Percentiles rank a stretch among this genome's conserved stretches.
These are phyloP conservation scores for Notodromas monacha DNA, from an alignment of 2,888 invertebrate species.

Conservation along the genomic window DNA sequence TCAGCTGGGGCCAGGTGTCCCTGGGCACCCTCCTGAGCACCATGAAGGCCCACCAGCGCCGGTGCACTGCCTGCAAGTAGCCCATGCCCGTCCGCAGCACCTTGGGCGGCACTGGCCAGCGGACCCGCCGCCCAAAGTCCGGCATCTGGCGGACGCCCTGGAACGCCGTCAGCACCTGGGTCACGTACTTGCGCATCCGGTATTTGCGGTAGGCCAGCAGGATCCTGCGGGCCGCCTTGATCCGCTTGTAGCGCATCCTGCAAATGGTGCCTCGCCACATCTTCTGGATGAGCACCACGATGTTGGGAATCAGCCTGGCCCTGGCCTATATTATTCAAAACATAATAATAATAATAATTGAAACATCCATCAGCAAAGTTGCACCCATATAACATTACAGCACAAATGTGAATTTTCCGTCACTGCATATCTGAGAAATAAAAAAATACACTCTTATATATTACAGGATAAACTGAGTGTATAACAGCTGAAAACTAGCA, in stretches of 20 bases:
- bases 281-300: conserved; percentile 74
- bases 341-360: no score
- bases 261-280: conserved; percentile 59
- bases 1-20: conserved; percentile 56
- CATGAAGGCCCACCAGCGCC: conserved; percentile 63
- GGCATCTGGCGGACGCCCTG: conserved; percentile 25
- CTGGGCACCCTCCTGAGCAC: conserved; percentile 43
- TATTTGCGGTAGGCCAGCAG: conserved; percentile 43
- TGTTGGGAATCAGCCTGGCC: conserved; percentile 54
- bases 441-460: no score
- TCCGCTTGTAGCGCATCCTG: conserved; percentile 40
- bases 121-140: conserved; percentile 41
- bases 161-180: conserved; percentile 27
- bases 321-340: conserved; percentile 22
- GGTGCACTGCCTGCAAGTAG: conserved; percentile 26
- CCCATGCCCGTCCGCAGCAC: conserved; percentile 28
- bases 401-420: no score
- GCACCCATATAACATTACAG: no score
- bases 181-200: conserved; percentile 36
- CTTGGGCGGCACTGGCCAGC: conserved; percentile 48
- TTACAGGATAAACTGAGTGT: no score
- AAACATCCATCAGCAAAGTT: no score
- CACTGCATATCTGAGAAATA: no score
- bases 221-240: conserved; percentile 52
- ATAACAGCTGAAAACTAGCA: no score